Percentiles rank a stretch among this genome's conserved stretches.
Evolutionary conservation across 2,797 vertebrate species (phyloP).

Genomic region (Lerista edwardsae): DNA sequence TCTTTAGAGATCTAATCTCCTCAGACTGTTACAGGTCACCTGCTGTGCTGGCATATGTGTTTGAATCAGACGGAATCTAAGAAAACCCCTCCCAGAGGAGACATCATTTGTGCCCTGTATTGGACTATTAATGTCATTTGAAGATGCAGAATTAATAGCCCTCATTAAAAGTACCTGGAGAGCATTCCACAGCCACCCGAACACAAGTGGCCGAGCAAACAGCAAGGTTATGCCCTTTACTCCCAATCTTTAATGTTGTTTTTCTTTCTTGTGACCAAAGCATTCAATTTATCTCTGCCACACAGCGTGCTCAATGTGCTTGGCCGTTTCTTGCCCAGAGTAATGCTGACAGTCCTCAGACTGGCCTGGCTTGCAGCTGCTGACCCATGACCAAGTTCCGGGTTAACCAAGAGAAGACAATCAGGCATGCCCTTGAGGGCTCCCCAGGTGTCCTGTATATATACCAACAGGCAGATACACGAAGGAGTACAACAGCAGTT

Average conservation of each 20-base stretch:
- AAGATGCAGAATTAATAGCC: conserved; percentile 65
- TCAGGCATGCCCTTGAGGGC: not conserved
- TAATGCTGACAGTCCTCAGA: not conserved
- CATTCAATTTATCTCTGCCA: not conserved
- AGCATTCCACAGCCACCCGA: conserved; percentile 47
- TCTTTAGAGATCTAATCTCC: conserved; percentile 11
- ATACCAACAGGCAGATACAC: not conserved
- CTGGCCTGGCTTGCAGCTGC: not conserved
- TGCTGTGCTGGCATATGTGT: conserved; percentile 31
- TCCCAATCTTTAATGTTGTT: not conserved
- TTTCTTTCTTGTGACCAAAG: too few relatives aligned
- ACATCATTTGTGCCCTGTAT: conserved; percentile 43
- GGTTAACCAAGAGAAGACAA: not conserved
- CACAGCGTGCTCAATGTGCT: not conserved
- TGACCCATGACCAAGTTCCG: not conserved
- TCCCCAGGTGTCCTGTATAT: not conserved
- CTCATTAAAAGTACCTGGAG: conserved; percentile 71
- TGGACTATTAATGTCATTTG: conserved; percentile 62
- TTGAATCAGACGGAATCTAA: not conserved
- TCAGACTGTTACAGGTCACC: conserved; percentile 22
- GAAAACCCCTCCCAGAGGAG: conserved; percentile 43
- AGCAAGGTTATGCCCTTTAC: conserved; percentile 55
- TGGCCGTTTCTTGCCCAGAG: not conserved
- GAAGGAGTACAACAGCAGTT: not conserved
- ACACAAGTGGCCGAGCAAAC: conserved; percentile 40